Conservation (phyloP, 2,113 vertebrate species). For the Romanogobio albipinnatus region DNA sequence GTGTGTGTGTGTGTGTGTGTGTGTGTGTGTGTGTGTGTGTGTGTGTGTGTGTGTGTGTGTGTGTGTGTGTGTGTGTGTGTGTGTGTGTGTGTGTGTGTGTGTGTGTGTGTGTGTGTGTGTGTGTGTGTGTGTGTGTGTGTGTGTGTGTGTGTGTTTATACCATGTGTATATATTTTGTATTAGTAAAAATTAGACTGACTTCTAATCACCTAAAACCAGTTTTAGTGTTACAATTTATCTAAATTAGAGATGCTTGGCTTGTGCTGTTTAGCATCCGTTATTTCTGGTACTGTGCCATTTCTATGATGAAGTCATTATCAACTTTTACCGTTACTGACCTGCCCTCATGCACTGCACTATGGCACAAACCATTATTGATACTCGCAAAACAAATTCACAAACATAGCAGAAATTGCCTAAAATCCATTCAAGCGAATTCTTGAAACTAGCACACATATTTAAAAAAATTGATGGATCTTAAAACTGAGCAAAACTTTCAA, state of each 20-base stretch:
- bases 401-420: neutral
- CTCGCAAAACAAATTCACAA: too few relatives aligned
- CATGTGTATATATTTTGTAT: constrained; percentile 13
- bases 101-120: neutral
- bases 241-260: neutral
- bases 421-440: neutral
- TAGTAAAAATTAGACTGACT: neutral
- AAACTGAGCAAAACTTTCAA: neutral
- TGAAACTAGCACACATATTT: neutral
- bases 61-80: too few relatives aligned
- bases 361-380: neutral
- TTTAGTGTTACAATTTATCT: neutral
- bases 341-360: neutral
- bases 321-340: constrained; percentile 46
- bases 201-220: neutral
- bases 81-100: too few relatives aligned
- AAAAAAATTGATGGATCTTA: neutral
- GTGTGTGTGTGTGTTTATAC: neutral
- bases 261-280: neutral
- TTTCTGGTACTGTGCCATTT: too few relatives aligned
- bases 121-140: neutral
- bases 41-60: too few relatives aligned
- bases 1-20: neutral
- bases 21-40: too few relatives aligned
- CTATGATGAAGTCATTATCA: neutral